Evolutionary conservation across 2,888 invertebrate species (phyloP).

Genomic region (Agrotis puta): DNA sequence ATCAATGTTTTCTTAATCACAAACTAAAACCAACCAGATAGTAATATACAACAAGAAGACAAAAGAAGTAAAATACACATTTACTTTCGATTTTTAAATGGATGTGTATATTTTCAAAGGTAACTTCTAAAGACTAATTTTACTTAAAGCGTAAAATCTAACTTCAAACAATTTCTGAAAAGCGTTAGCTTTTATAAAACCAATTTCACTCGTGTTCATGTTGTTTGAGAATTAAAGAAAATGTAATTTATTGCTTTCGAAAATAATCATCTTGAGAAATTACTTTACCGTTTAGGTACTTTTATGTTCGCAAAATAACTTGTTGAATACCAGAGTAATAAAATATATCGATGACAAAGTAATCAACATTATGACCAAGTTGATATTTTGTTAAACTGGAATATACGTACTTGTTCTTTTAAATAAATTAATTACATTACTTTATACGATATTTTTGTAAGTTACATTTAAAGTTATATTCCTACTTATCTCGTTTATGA

Average conservation of each 20-base stretch:
- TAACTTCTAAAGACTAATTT: constrained; percentile 7
- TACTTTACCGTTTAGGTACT: constrained; percentile 5
- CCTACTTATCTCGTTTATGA: no score
- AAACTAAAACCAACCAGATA: not conserved
- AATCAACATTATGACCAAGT: not conserved
- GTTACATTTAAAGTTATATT: not conserved
- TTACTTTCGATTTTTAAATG: not conserved
- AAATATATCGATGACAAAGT: not conserved
- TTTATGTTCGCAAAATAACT: not conserved
- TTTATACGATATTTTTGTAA: not conserved
- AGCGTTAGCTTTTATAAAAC: constrained; percentile 13
- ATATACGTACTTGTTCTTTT: no score
- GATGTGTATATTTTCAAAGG: not conserved
- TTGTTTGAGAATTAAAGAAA: constrained; percentile 22
- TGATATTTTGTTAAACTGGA: not conserved
- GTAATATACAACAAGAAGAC: not conserved
- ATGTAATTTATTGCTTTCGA: constrained; percentile 26
- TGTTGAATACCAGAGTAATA: constrained; percentile 7
- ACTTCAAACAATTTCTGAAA: constrained; percentile 11
- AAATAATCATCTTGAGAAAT: constrained; percentile 16
- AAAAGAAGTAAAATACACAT: not conserved
- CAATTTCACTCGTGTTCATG: constrained; percentile 25
- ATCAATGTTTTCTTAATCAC: not conserved
- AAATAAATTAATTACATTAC: no score
- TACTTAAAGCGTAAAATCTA: constrained; percentile 5